These are phyloP conservation scores for Musca domestica DNA, from an alignment of 1,140 invertebrate genomes.

Conservation along the genomic window DNA sequence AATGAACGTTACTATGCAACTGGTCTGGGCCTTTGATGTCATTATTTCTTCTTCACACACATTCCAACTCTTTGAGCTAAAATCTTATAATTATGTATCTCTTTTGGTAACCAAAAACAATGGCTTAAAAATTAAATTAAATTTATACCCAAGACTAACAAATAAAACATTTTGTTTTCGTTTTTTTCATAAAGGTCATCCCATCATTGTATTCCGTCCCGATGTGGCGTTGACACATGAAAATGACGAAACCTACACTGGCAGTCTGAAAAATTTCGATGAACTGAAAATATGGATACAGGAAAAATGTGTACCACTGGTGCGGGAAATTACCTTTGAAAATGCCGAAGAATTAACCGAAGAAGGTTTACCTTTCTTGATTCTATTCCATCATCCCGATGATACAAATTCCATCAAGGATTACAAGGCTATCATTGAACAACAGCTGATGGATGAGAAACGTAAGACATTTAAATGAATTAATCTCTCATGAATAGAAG, in stretches of 20 bases:
- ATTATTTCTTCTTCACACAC: too few species aligned
- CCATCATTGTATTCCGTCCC: slow-evolving; percentile 78
- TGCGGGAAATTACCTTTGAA: slow-evolving; percentile 96
- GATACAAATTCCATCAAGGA: slow-evolving; percentile 84
- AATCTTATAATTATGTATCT: background rate
- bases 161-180: background rate
- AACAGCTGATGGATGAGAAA: slow-evolving; percentile 82
- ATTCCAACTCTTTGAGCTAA: too few species aligned
- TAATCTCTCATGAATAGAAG: too few species aligned
- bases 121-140: background rate
- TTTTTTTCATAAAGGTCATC: slow-evolving; percentile 55
- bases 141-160: background rate
- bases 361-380: slow-evolving; percentile 98
- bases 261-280: slow-evolving; percentile 71
- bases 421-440: slow-evolving; percentile 79
- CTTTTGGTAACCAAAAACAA: too few species aligned
- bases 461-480: slow-evolving; percentile 63
- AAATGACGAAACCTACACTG: slow-evolving; percentile 76
- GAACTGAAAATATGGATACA: slow-evolving; percentile 83
- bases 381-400: slow-evolving; percentile 89
- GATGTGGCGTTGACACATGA: slow-evolving; percentile 76
- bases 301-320: slow-evolving; percentile 83
- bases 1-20: too few species aligned
- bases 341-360: slow-evolving; percentile 99
- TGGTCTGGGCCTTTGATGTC: too few species aligned